Evolutionary conservation across 2,113 vertebrate genomes (phyloP).

Genomic region (Hyperopisus bebe): DNA sequence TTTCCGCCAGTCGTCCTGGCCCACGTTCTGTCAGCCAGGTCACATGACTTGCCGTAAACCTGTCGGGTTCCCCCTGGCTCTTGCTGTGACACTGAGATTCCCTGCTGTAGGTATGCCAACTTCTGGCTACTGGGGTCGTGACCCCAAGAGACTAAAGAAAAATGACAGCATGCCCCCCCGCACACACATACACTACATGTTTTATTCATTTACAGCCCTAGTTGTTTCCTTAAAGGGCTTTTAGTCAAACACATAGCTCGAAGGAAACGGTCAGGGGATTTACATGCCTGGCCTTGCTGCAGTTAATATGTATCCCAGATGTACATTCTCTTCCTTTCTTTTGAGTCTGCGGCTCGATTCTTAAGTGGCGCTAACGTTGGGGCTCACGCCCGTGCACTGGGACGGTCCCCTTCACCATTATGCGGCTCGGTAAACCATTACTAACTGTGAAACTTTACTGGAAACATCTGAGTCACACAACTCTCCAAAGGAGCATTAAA

Average conservation of each 20-base stretch:
- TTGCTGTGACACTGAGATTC: background rate
- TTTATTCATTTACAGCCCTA: slow-evolving; percentile 44
- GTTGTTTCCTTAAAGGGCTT: slow-evolving; percentile 30
- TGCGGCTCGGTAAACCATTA: background rate
- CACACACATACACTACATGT: slow-evolving; percentile 35
- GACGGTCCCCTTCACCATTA: background rate
- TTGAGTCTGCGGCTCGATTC: slow-evolving; percentile 21
- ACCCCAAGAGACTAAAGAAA: slow-evolving; percentile 24
- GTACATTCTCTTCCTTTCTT: slow-evolving; percentile 50
- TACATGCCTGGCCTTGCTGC: slow-evolving; percentile 46
- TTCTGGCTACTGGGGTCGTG: slow-evolving; percentile 16
- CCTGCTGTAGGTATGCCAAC: background rate
- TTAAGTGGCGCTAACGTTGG: background rate
- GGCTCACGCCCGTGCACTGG: background rate
- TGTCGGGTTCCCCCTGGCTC: background rate
- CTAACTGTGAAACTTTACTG: background rate
- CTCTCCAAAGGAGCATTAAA: background rate
- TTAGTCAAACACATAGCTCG: slow-evolving; percentile 41
- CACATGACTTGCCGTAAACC: background rate
- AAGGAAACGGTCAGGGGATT: slow-evolving; percentile 47
- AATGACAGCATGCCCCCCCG: slow-evolving; percentile 22
- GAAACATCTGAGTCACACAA: background rate
- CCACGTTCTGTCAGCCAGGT: background rate
- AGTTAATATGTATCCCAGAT: slow-evolving; percentile 55
- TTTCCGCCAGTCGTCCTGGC: background rate